A percentile compares a stretch with the other conserved stretches of the same genome.
These are phyloP conservation scores for Gymnocheta viridis DNA, from an alignment of 2,888 invertebrate species.

Conservation along the genomic window DNA sequence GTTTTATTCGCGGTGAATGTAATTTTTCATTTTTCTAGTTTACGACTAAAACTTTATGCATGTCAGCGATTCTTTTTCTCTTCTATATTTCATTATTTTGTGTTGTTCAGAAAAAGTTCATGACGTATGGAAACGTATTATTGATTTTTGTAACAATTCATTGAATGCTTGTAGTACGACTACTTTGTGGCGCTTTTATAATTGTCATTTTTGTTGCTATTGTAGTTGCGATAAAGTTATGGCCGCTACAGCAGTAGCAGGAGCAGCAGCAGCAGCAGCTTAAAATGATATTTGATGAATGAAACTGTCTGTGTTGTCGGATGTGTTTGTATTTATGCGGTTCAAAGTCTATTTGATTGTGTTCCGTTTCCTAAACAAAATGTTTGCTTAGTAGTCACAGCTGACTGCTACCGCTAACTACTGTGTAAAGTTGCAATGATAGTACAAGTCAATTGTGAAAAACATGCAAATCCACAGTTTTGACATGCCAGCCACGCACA, in stretches of 20 bases:
- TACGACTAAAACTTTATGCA: conserved; percentile 1
- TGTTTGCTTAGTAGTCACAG: conserved; percentile 43
- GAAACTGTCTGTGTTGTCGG: background rate
- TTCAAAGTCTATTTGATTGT: conserved; percentile 33
- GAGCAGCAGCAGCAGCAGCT: background rate
- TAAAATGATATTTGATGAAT: conserved; percentile 46
- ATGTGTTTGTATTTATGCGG: conserved; percentile 8
- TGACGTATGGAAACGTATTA: conserved; percentile 42
- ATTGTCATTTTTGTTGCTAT: conserved; percentile 11
- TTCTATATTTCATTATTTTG: background rate
- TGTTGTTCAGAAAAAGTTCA: conserved; percentile 19
- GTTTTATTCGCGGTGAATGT: conserved; percentile 16
- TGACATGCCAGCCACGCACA: conserved; percentile 16
- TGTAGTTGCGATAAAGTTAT: conserved; percentile 24
- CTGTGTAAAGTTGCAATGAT: conserved; percentile 1
- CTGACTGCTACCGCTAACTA: conserved; percentile 30
- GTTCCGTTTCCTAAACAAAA: conserved; percentile 34
- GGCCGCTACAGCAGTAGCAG: too few species aligned
- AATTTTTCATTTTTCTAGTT: conserved; percentile 52
- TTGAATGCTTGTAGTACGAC: conserved; percentile 4
- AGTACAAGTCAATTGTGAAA: conserved; percentile 15
- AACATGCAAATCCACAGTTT: conserved; percentile 38
- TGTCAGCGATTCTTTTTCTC: background rate
- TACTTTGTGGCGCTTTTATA: conserved; percentile 15
- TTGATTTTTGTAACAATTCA: conserved; percentile 61